phyloP scores from a whole-genome alignment of 2,888 invertebrate genomes.

The Abrostola triplasia region DNA sequence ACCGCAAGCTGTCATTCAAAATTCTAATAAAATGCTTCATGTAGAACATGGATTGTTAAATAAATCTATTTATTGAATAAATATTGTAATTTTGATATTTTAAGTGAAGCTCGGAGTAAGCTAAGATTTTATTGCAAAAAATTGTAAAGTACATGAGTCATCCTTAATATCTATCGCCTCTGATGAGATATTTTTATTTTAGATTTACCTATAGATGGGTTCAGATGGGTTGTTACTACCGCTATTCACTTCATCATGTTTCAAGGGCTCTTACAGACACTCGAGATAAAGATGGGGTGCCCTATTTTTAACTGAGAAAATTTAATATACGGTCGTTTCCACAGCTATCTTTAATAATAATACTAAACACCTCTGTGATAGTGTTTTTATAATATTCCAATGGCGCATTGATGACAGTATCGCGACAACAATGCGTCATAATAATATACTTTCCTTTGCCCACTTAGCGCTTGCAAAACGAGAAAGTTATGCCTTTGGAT shows the following conservation, averaged over 20 bases:
- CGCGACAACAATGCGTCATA: conserved; percentile 23
- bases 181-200: too few relatives aligned
- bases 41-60: too few relatives aligned
- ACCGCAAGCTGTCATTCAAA: not conserved
- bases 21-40: too few relatives aligned
- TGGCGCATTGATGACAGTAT: conserved; percentile 17
- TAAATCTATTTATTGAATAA: too few relatives aligned
- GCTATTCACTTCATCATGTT: not conserved
- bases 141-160: not conserved
- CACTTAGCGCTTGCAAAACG: conserved; percentile 42
- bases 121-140: not conserved
- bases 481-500: conserved; percentile 41
- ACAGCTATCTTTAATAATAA: not conserved
- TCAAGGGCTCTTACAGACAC: not conserved
- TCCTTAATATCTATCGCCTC: too few relatives aligned
- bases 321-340: too few relatives aligned
- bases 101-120: too few relatives aligned
- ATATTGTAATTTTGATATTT: too few relatives aligned
- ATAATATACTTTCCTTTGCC: conserved; percentile 37
- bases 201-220: too few relatives aligned
- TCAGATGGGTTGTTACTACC: too few relatives aligned
- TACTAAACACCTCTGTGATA: not conserved
- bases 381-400: not conserved
- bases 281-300: not conserved
- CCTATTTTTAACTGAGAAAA: not conserved